Conservation (phyloP, 2,797 vertebrate genomes). For the Gallinago solitaria region DNA sequence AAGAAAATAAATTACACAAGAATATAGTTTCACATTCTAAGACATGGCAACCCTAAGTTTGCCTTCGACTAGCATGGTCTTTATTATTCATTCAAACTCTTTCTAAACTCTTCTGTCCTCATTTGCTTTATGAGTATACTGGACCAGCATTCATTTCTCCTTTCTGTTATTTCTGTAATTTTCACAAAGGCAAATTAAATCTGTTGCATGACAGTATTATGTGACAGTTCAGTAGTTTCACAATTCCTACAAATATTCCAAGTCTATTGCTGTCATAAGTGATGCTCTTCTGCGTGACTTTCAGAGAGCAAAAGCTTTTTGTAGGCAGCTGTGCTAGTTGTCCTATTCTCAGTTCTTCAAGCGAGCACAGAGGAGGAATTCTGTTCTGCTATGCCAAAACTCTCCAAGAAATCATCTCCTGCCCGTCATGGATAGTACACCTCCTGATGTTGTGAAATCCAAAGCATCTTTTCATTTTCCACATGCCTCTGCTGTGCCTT, state of each 20-base stretch:
- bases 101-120: not conserved
- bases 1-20: not conserved
- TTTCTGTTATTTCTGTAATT: constrained; percentile 36
- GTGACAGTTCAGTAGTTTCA: constrained; percentile 14
- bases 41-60: not conserved
- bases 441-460: constrained; percentile 5
- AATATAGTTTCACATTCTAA: not conserved
- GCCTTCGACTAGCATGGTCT: not conserved
- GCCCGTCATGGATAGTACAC: not conserved
- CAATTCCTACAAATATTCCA: constrained; percentile 47
- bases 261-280: constrained; percentile 52
- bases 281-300: constrained; percentile 56
- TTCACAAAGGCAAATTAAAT: constrained; percentile 54
- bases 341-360: constrained; percentile 31
- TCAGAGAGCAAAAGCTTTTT: constrained; percentile 41
- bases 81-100: not conserved
- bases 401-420: not conserved
- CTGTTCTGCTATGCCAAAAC: not conserved
- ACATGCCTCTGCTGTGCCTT: not conserved
- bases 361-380: not conserved
- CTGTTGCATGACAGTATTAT: constrained; percentile 16
- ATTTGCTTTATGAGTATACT: not conserved
- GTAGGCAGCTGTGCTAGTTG: constrained; percentile 34
- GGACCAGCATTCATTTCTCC: not conserved
- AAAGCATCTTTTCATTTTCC: constrained; percentile 42